Conservation (phyloP, 2,113 vertebrate genomes). For the Petroica traversi region DNA sequence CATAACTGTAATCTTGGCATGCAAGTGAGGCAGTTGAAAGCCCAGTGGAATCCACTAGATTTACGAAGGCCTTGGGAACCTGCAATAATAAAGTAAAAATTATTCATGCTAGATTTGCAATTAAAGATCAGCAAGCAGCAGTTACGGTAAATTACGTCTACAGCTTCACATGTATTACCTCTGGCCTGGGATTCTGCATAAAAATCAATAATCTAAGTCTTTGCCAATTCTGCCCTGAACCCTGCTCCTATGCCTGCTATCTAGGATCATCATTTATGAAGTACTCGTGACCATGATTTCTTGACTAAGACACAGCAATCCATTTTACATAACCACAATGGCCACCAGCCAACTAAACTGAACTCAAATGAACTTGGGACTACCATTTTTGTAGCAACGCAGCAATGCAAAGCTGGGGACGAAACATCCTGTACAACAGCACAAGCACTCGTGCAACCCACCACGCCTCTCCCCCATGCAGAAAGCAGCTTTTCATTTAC, state of each 20-base stretch:
- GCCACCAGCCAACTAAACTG: neutral
- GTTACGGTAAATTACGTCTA: accelerated
- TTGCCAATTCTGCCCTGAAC: neutral
- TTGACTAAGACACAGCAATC: neutral
- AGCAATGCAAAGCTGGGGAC: neutral
- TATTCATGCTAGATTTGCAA: neutral
- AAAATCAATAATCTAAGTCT: neutral
- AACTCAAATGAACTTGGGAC: neutral
- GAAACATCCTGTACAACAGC: neutral
- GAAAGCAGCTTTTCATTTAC: neutral
- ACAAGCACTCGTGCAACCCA: neutral
- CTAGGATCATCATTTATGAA: neutral
- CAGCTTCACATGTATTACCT: neutral
- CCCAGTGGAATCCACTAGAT: conserved; percentile 72
- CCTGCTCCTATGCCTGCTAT: neutral
- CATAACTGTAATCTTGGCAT: neutral
- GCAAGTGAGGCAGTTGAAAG: neutral
- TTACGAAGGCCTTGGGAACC: conserved; percentile 76
- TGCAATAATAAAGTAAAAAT: conserved; percentile 7
- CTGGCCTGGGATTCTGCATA: neutral
- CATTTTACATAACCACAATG: neutral
- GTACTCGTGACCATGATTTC: neutral
- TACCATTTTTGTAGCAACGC: neutral
- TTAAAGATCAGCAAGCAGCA: neutral
- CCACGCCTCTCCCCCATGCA: neutral